Conservation (phyloP, 2,113 vertebrate genomes). For the Marmota flaviventris region DNA sequence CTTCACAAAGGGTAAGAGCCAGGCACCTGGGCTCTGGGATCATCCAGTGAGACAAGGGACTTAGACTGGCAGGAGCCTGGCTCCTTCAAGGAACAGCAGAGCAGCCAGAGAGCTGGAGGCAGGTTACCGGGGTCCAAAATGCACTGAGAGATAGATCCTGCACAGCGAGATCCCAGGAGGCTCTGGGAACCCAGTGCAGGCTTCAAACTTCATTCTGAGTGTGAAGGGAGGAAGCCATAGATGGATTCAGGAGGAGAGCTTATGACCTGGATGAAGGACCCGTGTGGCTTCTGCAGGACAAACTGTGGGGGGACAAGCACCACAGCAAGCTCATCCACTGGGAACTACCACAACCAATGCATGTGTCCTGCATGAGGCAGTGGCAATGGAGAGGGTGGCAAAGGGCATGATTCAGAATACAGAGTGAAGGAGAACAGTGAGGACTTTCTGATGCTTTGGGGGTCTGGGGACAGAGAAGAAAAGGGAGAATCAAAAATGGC, state of each 20-base stretch:
- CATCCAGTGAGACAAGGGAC: background rate
- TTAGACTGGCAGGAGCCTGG: background rate
- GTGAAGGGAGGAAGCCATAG: no score
- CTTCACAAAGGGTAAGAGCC: background rate
- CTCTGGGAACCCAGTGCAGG: background rate
- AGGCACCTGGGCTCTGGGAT: background rate
- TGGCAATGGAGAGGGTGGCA: background rate
- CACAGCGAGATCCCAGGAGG: background rate
- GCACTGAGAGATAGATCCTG: background rate
- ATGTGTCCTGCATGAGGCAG: background rate
- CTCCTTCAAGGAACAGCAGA: background rate
- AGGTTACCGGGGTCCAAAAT: no score
- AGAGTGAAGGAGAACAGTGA: background rate
- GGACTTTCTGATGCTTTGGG: background rate
- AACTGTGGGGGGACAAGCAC: background rate
- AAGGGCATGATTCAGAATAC: background rate
- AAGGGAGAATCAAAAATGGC: background rate
- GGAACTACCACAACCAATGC: background rate
- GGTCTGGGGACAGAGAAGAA: background rate
- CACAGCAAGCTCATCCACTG: background rate
- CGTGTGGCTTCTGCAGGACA: background rate
- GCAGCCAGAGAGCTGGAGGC: background rate
- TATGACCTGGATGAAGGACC: background rate
- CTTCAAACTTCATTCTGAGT: background rate
- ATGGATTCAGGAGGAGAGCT: background rate